Percentiles rank a stretch among this genome's conserved stretches.
Evolutionary conservation across 2,113 vertebrate genomes (phyloP).

Genomic region (Ifrita kowaldi): DNA sequence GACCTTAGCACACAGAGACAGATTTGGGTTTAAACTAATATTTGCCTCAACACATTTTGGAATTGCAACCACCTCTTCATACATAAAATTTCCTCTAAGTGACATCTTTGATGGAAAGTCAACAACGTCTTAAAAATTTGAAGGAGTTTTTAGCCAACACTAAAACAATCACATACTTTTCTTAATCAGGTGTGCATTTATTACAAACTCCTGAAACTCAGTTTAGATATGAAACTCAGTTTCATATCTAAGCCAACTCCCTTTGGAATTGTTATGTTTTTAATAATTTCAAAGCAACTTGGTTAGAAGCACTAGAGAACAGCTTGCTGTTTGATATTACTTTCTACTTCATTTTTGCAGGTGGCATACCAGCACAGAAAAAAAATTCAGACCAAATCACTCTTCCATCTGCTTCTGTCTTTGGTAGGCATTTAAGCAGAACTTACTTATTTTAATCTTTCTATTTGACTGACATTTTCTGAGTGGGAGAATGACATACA

Average conservation of each 20-base stretch:
- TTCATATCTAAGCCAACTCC: background rate
- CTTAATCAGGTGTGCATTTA: background rate
- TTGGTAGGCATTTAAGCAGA: conserved; percentile 6
- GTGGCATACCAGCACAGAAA: background rate
- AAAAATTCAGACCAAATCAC: background rate
- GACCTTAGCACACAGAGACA: background rate
- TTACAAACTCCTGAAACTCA: background rate
- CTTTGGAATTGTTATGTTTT: background rate
- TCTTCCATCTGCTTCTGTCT: conserved; percentile 27
- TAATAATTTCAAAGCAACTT: background rate
- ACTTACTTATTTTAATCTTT: conserved; percentile 12
- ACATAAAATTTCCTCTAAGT: background rate
- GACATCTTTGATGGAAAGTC: background rate
- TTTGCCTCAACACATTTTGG: background rate
- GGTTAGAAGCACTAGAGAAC: background rate
- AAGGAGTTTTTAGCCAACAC: background rate
- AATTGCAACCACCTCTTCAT: background rate
- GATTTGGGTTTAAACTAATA: background rate
- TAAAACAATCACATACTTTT: background rate
- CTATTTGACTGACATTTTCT: conserved; percentile 26
- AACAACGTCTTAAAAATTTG: background rate
- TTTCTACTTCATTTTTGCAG: conserved; percentile 9
- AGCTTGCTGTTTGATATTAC: background rate
- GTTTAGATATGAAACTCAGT: background rate
- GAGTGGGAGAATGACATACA: background rate